phyloP scores from a whole-genome alignment of 1,140 invertebrate species.

The Anthonomus grandis region DNA sequence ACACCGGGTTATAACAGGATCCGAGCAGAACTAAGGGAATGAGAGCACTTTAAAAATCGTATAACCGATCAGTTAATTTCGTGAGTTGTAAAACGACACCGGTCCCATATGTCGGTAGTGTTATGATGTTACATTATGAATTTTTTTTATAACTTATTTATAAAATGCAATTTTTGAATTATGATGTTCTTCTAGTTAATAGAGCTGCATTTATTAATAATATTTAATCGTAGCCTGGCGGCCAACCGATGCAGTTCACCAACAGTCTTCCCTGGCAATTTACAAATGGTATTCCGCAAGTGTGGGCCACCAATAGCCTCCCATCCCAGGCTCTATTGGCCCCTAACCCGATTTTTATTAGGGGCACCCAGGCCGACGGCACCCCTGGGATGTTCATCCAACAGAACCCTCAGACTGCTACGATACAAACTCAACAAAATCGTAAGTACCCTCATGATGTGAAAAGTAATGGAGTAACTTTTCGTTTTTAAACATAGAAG shows the following conservation, averaged over 20 bases:
- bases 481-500: slow-evolving; percentile 34
- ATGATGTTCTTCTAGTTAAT: no score
- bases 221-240: slow-evolving; percentile 50
- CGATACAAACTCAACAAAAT: slow-evolving; percentile 55
- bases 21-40: no score
- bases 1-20: no score
- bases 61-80: no score
- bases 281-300: slow-evolving; percentile 62
- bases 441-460: slow-evolving; percentile 47
- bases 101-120: no score
- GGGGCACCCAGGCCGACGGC: slow-evolving; percentile 73
- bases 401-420: slow-evolving; percentile 69
- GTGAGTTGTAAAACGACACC: no score
- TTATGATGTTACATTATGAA: no score
- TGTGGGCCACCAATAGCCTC: slow-evolving; percentile 66
- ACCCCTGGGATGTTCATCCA: slow-evolving; percentile 76
- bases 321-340: slow-evolving; percentile 64
- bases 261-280: slow-evolving; percentile 50
- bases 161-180: no score
- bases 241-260: slow-evolving; percentile 60
- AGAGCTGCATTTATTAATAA: neutral
- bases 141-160: no score
- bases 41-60: no score
- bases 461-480: slow-evolving; percentile 25
- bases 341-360: slow-evolving; percentile 80